Base-by-base conservation (phyloP, 2,888 invertebrate genomes). In the Drosophila gaucha region DNA sequence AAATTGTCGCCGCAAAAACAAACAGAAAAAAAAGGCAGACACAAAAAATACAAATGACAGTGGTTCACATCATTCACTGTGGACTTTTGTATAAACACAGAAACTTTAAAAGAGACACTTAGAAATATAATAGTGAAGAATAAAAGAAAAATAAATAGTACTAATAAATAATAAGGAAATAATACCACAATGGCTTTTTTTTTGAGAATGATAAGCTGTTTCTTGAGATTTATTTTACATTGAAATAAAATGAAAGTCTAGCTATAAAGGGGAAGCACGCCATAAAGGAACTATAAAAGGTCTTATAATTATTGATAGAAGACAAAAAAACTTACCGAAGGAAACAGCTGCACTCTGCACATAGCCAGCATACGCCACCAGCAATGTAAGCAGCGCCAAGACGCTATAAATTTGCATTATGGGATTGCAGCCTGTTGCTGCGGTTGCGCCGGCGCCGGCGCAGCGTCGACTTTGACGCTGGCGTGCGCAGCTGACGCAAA, bases 261-360 rank as follows among this genome's bases (percentile, higher is more conserved):
- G 5, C 2, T 14, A 24, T n/a, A 8, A 12, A 1, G 28, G 22
- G 10, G 28, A 41, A 47, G 6, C 26, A 47, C 39, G 5, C 24
- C 14, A 14, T 41, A 41, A 41, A 14, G 41, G 12, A 49, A 18
- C 16, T 50, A 0, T 6, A 2, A 18, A 18, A 8, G n/a, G n/a
- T n/a, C n/a, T n/a, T 49, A 2, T 24, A 18, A 5, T 12, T 36
- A 47, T 28, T 16, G 0, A 8, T 14, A 16, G 1, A 24, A 47
- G 3, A 26, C 8, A 35, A 35, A 18, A 36, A 0, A 65, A 90
- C 91, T 86, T 86, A 91, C 91, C 91, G 76, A 91, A 89, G 69
- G 91, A 89, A 60, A 91, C 88, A 49, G 91, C 86, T 60, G 90
- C 90, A 80, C 90, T 89, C 79, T 88, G 88, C 60, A 89, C 90